These are phyloP conservation scores for Drosophila mimetica DNA, from an alignment of 2,888 invertebrate genomes.

Conservation along the genomic window DNA sequence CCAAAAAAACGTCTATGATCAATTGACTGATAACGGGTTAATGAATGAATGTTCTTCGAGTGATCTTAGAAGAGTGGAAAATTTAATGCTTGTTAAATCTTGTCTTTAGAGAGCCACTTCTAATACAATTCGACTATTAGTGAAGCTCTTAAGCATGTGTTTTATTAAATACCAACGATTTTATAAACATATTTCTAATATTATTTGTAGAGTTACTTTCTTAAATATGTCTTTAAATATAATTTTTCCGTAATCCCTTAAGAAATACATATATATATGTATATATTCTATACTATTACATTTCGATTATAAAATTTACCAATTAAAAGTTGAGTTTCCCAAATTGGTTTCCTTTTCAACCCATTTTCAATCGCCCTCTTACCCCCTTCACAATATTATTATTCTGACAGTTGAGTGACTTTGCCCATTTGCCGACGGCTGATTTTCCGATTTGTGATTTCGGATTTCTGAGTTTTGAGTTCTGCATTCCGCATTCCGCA, in stretches of 20 bases:
- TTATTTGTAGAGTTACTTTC: too few relatives aligned
- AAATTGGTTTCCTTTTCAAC: neutral
- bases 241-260: too few relatives aligned
- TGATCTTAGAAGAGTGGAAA: constrained; percentile 24
- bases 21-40: constrained; percentile 26
- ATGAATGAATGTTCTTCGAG: constrained; percentile 29
- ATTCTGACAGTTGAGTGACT: constrained; percentile 17
- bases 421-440: constrained; percentile 23
- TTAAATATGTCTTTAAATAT: too few relatives aligned
- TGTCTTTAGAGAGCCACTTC: constrained; percentile 7
- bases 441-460: constrained; percentile 1
- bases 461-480: neutral
- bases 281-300: neutral
- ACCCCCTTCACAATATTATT: neutral
- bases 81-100: constrained; percentile 14
- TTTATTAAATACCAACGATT: too few relatives aligned
- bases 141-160: neutral
- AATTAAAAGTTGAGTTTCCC: neutral
- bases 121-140: neutral
- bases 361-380: neutral
- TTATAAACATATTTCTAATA: too few relatives aligned
- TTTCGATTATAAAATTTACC: neutral
- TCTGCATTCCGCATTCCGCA: neutral
- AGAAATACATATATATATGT: too few relatives aligned
- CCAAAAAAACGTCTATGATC: constrained; percentile 10